phyloP scores from a whole-genome alignment of 2,888 invertebrate species.

The Ormyrus thymus region DNA sequence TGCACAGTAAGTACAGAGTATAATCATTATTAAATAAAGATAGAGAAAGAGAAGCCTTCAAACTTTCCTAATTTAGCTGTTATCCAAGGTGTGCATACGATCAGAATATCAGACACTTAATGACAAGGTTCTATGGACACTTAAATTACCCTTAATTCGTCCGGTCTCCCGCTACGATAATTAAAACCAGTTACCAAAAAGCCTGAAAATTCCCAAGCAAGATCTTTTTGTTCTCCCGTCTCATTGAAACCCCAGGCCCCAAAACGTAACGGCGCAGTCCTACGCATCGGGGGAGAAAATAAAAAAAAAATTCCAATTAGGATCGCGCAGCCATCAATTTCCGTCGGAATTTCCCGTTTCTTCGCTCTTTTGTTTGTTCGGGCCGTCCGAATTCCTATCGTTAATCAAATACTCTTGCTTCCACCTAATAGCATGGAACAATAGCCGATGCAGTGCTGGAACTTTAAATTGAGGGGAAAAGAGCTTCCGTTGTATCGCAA shows the following conservation, averaged over 20 bases:
- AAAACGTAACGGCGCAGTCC: too few relatives aligned
- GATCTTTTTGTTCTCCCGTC: not conserved
- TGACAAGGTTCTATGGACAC: not conserved
- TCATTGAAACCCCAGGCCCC: too few relatives aligned
- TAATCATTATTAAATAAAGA: not conserved
- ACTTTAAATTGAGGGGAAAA: slow-evolving; percentile 39
- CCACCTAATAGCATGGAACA: slow-evolving; percentile 17
- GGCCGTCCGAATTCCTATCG: not conserved
- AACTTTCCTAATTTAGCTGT: not conserved
- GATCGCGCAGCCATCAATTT: too few relatives aligned
- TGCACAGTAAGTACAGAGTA: not conserved
- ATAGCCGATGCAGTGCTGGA: not conserved
- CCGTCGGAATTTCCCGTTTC: too few relatives aligned
- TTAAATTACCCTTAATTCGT: not conserved
- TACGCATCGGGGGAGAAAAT: too few relatives aligned
- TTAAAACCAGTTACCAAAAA: not conserved
- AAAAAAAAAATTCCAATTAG: too few relatives aligned
- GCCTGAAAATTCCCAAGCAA: not conserved
- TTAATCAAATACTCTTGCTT: not conserved
- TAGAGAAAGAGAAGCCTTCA: not conserved
- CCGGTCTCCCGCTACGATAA: not conserved
- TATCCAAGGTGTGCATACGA: not conserved
- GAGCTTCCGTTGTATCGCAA: slow-evolving; percentile 3
- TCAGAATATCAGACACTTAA: not conserved
- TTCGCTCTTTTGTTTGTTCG: too few relatives aligned